A percentile compares a stretch with the other conserved stretches of the same genome.
Conservation (phyloP, 2,797 vertebrate species). For the Poecile montanus region DNA sequence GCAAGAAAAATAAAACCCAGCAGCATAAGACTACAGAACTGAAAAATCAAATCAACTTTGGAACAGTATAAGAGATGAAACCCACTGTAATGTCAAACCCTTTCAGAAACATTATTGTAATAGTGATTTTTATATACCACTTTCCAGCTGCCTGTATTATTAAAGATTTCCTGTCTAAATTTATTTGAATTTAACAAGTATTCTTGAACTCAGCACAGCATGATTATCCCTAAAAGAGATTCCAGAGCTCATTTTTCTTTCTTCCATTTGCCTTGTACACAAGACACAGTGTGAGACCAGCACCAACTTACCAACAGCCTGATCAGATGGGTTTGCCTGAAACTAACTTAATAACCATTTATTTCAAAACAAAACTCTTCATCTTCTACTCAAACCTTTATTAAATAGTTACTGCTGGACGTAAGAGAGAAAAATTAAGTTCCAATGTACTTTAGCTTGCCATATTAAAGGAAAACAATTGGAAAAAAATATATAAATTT, state of each 20-base stretch:
- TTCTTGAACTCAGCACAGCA: neutral
- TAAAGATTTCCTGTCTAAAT: neutral
- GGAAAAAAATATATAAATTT: neutral
- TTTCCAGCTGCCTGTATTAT: neutral
- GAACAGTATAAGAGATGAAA: neutral
- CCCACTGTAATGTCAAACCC: neutral
- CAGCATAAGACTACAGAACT: neutral
- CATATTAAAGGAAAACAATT: neutral
- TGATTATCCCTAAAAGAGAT: neutral
- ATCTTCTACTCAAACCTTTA: neutral
- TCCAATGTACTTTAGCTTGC: neutral
- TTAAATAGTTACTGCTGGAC: neutral
- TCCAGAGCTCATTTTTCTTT: neutral
- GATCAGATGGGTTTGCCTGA: neutral
- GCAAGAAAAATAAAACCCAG: neutral
- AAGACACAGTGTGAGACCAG: neutral
- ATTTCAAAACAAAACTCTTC: neutral
- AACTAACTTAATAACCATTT: neutral
- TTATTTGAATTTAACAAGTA: neutral
- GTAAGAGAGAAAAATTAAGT: neutral
- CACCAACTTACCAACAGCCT: neutral
- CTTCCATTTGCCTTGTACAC: neutral
- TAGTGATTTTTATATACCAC: neutral
- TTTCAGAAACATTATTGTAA: neutral
- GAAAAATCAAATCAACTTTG: neutral